Evolutionary conservation across 2,888 invertebrate genomes (phyloP), one percentile per base, ranked within the genome.

Genomic region (Heteropelma amictum): DNA sequence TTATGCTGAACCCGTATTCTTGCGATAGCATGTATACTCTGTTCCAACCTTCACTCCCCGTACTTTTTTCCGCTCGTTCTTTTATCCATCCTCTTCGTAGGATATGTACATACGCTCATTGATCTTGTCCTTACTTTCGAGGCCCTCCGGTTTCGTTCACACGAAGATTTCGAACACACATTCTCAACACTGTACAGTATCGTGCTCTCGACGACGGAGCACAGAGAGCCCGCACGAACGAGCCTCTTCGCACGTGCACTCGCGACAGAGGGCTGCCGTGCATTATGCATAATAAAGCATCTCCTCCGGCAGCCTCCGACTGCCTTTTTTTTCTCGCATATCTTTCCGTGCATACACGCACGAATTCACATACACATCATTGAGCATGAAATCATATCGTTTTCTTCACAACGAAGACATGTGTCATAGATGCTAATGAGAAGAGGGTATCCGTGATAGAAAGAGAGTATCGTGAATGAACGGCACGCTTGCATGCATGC

Each of bases 281-380:
- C 70, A 54, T 33, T 54, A 38, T 54, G 70, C 70, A 65, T 70
- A 74, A 74, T 74, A 74, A 79, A 79, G 64, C 73, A 77, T 78
- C 76, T 75, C 77, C 75, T 77, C 77, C 77, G 72, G 77, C 76
- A 76, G 19, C n/a, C 17, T 45, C 49, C 17, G 54, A 35, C 45
- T 65, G n/a, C 33, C 23, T 49, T 38, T 54, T 35, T 19, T 63
- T 56, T 21, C 23, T 21, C 54, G 28, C 54, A 21, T 19, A 51
- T 42, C 30, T 42, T 23, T 14, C 17, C 14, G 21, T 49, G 26
- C 23, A 28, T 19, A 23, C 38, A 54, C n/a, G 30, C 35, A 40
- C 23, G n/a, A n/a, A n/a, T n/a, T n/a, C n/a, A n/a, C n/a, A 21
- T 21, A 45, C 33, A 8, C 17, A 26, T 4, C 1, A 21, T 12